Percentiles rank a stretch among this genome's conserved stretches.
These are phyloP conservation scores for Aphidoletes aphidimyza DNA, from an alignment of 2,888 invertebrate species.

Conservation along the genomic window DNA sequence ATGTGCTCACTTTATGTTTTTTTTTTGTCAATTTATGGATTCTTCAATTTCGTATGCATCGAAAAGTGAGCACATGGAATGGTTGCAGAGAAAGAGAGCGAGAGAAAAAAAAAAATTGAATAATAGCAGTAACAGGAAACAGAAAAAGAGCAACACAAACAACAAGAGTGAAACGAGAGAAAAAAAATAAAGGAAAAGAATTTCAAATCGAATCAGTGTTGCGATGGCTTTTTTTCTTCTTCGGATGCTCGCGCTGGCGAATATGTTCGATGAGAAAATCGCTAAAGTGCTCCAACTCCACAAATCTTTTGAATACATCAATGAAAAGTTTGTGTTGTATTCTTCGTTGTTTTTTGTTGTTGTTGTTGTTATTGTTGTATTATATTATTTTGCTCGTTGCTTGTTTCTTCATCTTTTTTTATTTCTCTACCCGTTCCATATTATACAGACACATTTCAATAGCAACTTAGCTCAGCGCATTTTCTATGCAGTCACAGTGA, in stretches of 20 bases:
- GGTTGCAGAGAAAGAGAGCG: background rate
- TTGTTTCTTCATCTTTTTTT: background rate
- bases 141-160: background rate
- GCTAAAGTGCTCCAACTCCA: conserved; percentile 44
- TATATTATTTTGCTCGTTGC: background rate
- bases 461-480: background rate
- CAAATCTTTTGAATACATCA: conserved; percentile 43
- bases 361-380: too few relatives aligned
- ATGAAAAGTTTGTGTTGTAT: conserved; percentile 53
- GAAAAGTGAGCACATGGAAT: background rate
- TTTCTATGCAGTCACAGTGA: conserved; percentile 7
- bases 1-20: conserved; percentile 17
- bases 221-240: too few relatives aligned
- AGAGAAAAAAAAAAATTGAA: conserved; percentile 20
- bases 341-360: conserved; percentile 14
- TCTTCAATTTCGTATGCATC: conserved; percentile 44
- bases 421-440: background rate
- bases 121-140: conserved; percentile 30
- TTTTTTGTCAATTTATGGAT: conserved; percentile 47
- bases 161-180: background rate
- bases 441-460: conserved; percentile 39
- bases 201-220: conserved; percentile 41
- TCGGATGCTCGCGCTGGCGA: too few relatives aligned
- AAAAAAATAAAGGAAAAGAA: conserved; percentile 4
- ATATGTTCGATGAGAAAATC: conserved; percentile 51